phyloP scores from a whole-genome alignment of 2,888 invertebrate genomes.

The Pimpla rufipes region DNA sequence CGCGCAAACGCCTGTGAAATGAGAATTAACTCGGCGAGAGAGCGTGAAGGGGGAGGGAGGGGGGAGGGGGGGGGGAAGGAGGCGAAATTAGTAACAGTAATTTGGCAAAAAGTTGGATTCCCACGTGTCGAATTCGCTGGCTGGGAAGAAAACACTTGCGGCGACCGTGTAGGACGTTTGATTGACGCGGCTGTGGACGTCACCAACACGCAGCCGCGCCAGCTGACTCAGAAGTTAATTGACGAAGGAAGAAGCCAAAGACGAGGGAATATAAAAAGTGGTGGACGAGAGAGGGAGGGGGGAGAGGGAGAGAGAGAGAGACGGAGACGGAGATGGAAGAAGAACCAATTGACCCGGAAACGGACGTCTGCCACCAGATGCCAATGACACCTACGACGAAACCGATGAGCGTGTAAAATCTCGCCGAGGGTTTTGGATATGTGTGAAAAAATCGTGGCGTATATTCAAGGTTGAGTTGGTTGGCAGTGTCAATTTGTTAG shows the following conservation, averaged over 20 bases:
- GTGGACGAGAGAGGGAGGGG: conserved; percentile 8
- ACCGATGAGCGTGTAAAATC: conserved; percentile 40
- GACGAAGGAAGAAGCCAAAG: conserved; percentile 71
- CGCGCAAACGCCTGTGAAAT: conserved; percentile 49
- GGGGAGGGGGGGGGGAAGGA: no score
- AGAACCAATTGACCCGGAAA: conserved; percentile 80
- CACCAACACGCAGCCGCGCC: neutral
- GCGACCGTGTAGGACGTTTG: conserved; percentile 22
- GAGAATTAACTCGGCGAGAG: conserved; percentile 37
- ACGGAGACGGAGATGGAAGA: conserved; percentile 19
- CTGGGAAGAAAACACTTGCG: conserved; percentile 13
- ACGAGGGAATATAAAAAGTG: conserved; percentile 29
- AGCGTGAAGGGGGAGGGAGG: neutral
- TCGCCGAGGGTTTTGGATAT: neutral
- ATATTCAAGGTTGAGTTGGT: neutral
- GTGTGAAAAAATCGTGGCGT: neutral
- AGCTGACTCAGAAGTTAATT: conserved; percentile 80
- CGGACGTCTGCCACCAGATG: conserved; percentile 70
- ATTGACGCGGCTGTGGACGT: conserved; percentile 23
- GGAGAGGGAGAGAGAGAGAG: conserved; percentile 9
- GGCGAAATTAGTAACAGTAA: conserved; percentile 60
- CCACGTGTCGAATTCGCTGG: conserved; percentile 65
- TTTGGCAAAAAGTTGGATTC: conserved; percentile 76
- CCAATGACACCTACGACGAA: conserved; percentile 49
- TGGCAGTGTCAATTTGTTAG: neutral